Conservation (phyloP, 2,113 vertebrate species). For the Ornithorhynchus anatinus region DNA sequence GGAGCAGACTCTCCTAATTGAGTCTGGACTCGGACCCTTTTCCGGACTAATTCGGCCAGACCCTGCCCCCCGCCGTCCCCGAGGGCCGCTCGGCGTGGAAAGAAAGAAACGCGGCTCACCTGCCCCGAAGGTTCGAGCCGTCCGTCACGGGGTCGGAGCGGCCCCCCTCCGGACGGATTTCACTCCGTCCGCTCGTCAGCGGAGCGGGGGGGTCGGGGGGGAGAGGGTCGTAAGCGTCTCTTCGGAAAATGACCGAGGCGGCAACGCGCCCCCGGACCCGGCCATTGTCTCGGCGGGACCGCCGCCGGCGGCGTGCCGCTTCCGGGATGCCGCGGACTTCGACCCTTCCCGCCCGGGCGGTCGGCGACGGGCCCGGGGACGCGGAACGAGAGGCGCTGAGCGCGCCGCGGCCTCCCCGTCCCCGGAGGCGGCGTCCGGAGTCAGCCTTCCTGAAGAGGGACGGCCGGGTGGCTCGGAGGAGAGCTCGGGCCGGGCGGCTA, state of each 20-base stretch:
- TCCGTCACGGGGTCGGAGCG: slow-evolving; percentile 75
- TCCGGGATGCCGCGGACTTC: slow-evolving; percentile 77
- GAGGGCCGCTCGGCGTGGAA: slow-evolving; percentile 56
- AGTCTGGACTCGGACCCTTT: slow-evolving; percentile 39
- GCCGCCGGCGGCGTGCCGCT: slow-evolving; percentile 73
- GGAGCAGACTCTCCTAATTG: slow-evolving; percentile 43
- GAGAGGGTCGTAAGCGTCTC: slow-evolving; percentile 71
- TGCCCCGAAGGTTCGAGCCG: slow-evolving; percentile 69
- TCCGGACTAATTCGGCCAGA: slow-evolving; percentile 54
- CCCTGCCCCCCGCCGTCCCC: slow-evolving; percentile 45
- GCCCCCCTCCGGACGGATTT: slow-evolving; percentile 74
- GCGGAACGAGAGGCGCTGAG: slow-evolving; percentile 81
- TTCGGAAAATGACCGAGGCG: slow-evolving; percentile 73
- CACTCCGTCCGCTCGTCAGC: slow-evolving; percentile 79
- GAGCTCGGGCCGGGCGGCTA: slow-evolving; percentile 75
- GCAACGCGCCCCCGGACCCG: slow-evolving; percentile 71
- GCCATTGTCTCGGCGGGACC: slow-evolving; percentile 79
- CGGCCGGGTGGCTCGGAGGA: slow-evolving; percentile 68
- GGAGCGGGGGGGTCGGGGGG: too few relatives aligned
- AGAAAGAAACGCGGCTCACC: slow-evolving; percentile 80
- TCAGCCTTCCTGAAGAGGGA: slow-evolving; percentile 68
- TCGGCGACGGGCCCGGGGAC: slow-evolving; percentile 83
- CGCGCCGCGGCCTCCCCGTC: slow-evolving; percentile 79
- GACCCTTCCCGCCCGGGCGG: slow-evolving; percentile 73
- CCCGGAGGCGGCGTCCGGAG: slow-evolving; percentile 74